Evolutionary conservation across 1,140 invertebrate species (phyloP), one percentile per base, ranked within the genome.

Genomic region (Drosophila micromelanica): DNA sequence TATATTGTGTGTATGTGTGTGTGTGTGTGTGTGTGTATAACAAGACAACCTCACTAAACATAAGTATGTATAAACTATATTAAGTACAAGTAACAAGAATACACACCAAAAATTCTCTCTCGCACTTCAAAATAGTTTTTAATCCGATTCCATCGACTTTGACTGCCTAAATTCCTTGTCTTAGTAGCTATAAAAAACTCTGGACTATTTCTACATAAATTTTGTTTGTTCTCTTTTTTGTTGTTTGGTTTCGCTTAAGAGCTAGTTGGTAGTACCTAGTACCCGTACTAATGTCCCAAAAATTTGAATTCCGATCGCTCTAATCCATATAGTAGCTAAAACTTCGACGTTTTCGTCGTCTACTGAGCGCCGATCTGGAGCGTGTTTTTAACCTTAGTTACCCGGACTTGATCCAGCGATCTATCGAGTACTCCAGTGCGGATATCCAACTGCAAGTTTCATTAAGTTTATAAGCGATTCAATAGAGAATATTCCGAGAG

Each of bases 401-500:
- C 93, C 95, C 96, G 91, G 97, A 96, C 93, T 98, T 97, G 91
- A 99, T 97, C 98, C 98, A 99, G 80, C 97, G 94, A 93, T 98
- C 97, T 91, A 99, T 98, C 46, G 98, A 98, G 91, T 98, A 98
- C 92, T 98, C 97, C 80, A 99, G 92, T 51, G 97, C 97, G 62
- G 97, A 97, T 82, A 98, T 94, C 98, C 98, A 99, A 91, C 98
- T 98, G 92, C 32, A 95, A 95, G 52, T 45, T 3, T 5, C 0
- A 67, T 35, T 1, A 20, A 7, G 27, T 23, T 46, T 13, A 30
- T n/a, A 27, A 27, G n/a, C 23, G 3, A 27, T 2, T 27, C 27
- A 27, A 23, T 23, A 3, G 20, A 37, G 3, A 1, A 37, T 27
- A 27, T 27, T 27, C 27, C 27, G 11, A 38, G 12, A 6, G 1